phyloP scores from a whole-genome alignment of 2,797 vertebrate genomes.

The Gambusia yucatana region DNA sequence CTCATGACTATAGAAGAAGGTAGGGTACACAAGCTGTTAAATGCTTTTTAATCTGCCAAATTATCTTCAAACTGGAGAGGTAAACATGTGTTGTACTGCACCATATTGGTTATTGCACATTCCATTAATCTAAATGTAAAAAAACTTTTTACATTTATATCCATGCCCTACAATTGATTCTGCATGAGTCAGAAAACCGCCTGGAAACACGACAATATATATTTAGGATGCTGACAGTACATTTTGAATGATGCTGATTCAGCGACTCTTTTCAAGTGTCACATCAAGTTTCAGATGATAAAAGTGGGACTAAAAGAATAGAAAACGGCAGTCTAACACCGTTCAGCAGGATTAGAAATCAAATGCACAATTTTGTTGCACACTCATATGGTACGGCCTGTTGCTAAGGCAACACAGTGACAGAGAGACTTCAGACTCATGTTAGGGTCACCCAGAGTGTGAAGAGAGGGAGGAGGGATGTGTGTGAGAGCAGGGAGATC shows the following conservation, averaged over 20 bases:
- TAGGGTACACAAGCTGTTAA: too few species aligned
- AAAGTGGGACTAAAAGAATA: neutral
- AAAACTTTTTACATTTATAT: neutral
- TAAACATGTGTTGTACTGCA: neutral
- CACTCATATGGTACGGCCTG: conserved; percentile 57
- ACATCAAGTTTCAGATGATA: neutral
- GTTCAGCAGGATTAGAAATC: conserved; percentile 26
- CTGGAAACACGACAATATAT: neutral
- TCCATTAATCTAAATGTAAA: neutral
- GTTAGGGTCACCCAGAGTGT: conserved; percentile 81
- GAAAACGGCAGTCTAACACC: neutral
- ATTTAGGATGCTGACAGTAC: neutral
- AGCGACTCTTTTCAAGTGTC: neutral
- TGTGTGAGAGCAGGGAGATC: conserved; percentile 39
- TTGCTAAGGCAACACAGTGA: conserved; percentile 75
- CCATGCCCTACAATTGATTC: neutral
- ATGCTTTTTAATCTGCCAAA: too few species aligned
- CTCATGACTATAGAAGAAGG: too few species aligned
- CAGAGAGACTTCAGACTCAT: conserved; percentile 80
- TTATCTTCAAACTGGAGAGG: too few species aligned
- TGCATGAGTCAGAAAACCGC: neutral
- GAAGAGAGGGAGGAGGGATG: conserved; percentile 59
- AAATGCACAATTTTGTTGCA: conserved; percentile 51
- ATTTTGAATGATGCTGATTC: neutral
- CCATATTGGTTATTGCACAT: neutral